Conservation (phyloP, 2,888 invertebrate species). For the Limnephilus rhombicus region DNA sequence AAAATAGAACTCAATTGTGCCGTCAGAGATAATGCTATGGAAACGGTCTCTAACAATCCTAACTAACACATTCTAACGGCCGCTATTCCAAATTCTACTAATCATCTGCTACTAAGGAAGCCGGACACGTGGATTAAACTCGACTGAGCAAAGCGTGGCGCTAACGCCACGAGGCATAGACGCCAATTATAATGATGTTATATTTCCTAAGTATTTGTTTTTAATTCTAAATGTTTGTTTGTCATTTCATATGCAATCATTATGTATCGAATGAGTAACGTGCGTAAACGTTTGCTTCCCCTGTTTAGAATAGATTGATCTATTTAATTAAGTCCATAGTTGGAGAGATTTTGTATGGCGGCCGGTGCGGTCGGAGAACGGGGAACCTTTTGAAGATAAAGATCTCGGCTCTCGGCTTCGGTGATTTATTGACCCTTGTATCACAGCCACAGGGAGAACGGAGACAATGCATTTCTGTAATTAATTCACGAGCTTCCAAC, state of each 20-base stretch:
- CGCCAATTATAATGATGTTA: background rate
- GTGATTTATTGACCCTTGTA: conserved; percentile 44
- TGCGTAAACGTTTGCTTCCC: background rate
- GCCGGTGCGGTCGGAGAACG: background rate
- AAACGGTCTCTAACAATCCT: no score
- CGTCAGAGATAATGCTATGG: no score
- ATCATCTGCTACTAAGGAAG: no score
- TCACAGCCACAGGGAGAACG: conserved; percentile 1
- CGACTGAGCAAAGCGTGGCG: no score
- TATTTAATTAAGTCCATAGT: conserved; percentile 38
- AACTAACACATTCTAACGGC: no score
- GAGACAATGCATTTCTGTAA: conserved; percentile 28
- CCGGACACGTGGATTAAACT: no score
- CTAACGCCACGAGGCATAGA: no score
- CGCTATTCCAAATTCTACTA: no score
- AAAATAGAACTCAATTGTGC: no score
- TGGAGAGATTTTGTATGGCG: conserved; percentile 23
- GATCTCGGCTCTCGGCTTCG: conserved; percentile 6
- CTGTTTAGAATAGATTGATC: conserved; percentile 8
- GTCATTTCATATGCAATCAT: background rate
- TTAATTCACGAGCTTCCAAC: background rate
- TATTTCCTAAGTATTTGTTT: background rate
- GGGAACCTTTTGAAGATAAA: conserved; percentile 20
- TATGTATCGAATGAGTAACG: background rate
- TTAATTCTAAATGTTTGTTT: background rate